These are phyloP conservation scores for Argya squamiceps DNA, from an alignment of 2,797 vertebrate species.

Conservation along the genomic window DNA sequence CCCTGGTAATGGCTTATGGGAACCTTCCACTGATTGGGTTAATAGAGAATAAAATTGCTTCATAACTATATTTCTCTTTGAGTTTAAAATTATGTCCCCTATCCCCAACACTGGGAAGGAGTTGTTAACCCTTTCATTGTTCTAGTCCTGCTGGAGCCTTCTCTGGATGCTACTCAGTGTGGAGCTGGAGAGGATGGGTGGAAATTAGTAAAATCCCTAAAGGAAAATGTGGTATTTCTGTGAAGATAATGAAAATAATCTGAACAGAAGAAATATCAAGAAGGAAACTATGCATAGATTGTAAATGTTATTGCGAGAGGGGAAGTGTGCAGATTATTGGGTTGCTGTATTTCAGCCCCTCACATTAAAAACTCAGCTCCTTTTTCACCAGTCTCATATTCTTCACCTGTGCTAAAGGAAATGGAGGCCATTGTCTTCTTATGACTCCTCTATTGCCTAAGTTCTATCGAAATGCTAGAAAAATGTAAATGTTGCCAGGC, in stretches of 20 bases:
- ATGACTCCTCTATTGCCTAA: not conserved
- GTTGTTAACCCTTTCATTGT: conserved; percentile 12
- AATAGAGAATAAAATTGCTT: conserved; percentile 89
- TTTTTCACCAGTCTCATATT: not conserved
- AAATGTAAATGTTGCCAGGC: conserved; percentile 5
- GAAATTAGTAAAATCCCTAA: not conserved
- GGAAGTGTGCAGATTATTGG: not conserved
- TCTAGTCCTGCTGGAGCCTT: not conserved
- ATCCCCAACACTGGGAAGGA: not conserved
- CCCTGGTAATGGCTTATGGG: conserved; percentile 81
- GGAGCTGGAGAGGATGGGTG: not conserved
- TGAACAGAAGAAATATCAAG: not conserved
- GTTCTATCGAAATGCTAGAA: not conserved
- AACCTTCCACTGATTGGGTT: conserved; percentile 87
- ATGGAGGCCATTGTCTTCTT: not conserved
- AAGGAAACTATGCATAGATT: not conserved
- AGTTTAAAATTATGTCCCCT: conserved; percentile 42
- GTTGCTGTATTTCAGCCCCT: not conserved
- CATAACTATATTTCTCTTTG: conserved; percentile 80
- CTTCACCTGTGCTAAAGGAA: not conserved
- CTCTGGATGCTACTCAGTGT: not conserved
- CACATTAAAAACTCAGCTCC: not conserved
- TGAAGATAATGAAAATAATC: not conserved
- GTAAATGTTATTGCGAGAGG: not conserved
- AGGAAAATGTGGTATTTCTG: not conserved